These are phyloP conservation scores for Orthosia cruda DNA, from an alignment of 2,888 invertebrate species.

Conservation along the genomic window DNA sequence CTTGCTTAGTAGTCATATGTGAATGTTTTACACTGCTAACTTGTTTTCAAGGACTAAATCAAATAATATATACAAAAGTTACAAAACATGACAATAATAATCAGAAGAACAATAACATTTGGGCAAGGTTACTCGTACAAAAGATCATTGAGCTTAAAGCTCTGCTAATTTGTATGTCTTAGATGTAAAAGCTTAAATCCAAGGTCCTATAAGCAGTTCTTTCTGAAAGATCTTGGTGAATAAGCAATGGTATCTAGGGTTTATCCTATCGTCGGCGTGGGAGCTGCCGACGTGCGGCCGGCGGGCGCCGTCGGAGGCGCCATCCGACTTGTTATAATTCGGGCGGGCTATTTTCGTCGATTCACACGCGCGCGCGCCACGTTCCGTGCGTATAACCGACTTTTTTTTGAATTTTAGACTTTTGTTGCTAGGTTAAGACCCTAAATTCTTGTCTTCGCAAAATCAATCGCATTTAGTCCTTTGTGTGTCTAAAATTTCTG, in stretches of 20 bases:
- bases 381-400: slow-evolving; percentile 81
- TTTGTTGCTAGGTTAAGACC: slow-evolving; percentile 71
- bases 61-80: background rate
- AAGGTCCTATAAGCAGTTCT: slow-evolving; percentile 1
- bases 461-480: slow-evolving; percentile 7
- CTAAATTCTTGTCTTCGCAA: slow-evolving; percentile 45
- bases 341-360: slow-evolving; percentile 90
- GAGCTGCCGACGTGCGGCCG: slow-evolving; percentile 78
- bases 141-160: slow-evolving; percentile 6
- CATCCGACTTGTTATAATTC: slow-evolving; percentile 89
- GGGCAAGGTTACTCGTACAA: background rate
- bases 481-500: slow-evolving; percentile 20
- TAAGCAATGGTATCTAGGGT: slow-evolving; percentile 68
- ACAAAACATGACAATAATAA: slow-evolving; percentile 7
- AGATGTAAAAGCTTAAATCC: background rate
- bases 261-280: slow-evolving; percentile 71
- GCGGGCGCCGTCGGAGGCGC: slow-evolving; percentile 88
- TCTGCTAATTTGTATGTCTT: slow-evolving; percentile 1
- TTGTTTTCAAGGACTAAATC: slow-evolving; percentile 11
- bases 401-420: slow-evolving; percentile 83
- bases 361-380: slow-evolving; percentile 87
- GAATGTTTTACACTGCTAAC: slow-evolving; percentile 20
- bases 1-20: slow-evolving; percentile 23
- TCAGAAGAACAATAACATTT: slow-evolving; percentile 12
- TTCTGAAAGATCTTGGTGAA: slow-evolving; percentile 62